These are phyloP conservation scores for Rhipidura dahli DNA, from an alignment of 2,113 vertebrate species.

Conservation along the genomic window DNA sequence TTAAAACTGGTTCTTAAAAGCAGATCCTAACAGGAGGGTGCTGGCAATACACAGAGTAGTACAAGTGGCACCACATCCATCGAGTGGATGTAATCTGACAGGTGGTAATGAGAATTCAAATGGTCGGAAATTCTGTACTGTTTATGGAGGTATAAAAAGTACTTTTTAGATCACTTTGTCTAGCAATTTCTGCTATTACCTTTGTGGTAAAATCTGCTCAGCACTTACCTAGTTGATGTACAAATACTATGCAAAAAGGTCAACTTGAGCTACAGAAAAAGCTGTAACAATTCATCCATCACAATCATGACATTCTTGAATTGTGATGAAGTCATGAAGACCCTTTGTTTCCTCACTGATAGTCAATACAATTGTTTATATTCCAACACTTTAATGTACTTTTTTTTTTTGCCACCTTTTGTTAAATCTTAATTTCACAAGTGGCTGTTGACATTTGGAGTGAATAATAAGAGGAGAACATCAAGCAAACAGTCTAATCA, in stretches of 20 bases:
- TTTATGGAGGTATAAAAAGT: neutral
- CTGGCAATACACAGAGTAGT: no score
- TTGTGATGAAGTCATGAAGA: neutral
- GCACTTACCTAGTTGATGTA: neutral
- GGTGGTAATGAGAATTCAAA: no score
- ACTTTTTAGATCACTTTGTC: neutral
- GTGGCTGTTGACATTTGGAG: neutral
- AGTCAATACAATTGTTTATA: neutral
- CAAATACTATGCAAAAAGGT: neutral
- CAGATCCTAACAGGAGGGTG: no score
- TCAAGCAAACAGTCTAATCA: neutral
- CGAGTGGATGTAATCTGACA: neutral
- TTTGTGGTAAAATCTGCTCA: neutral
- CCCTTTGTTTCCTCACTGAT: neutral
- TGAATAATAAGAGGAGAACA: neutral
- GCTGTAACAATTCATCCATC: neutral
- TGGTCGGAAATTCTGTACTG: neutral
- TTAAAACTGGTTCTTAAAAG: no score
- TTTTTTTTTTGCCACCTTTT: neutral
- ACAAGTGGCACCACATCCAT: fast-evolving
- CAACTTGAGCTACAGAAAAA: neutral
- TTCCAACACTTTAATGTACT: neutral
- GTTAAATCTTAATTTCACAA: neutral
- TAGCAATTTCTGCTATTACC: neutral
- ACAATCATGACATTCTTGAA: neutral